A percentile compares a stretch with the other conserved stretches of the same genome.
Conservation (phyloP, 2,797 vertebrate species). For the Danio jaintianensis region DNA sequence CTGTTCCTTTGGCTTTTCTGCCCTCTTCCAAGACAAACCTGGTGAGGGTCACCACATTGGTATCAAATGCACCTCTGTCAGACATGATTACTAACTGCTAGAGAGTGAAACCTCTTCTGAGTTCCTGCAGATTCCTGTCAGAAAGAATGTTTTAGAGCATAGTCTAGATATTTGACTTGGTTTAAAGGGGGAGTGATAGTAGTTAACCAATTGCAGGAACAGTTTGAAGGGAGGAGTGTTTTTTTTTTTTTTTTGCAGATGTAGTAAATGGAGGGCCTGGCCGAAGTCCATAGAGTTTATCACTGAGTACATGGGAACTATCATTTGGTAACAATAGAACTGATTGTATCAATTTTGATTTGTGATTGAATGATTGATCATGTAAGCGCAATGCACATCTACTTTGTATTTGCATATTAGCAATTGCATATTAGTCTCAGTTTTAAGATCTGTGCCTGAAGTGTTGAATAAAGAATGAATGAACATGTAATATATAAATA, state of each 20-base stretch:
- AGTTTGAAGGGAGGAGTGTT: slow-evolving; percentile 14
- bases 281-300: slow-evolving; percentile 34
- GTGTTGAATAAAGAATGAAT: not conserved
- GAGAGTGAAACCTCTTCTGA: not conserved
- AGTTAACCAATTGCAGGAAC: slow-evolving; percentile 26
- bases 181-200: slow-evolving; percentile 36
- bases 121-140: not conserved
- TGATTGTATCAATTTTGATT: slow-evolving; percentile 24
- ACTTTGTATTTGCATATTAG: not conserved
- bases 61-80: slow-evolving; percentile 87
- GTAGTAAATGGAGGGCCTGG: slow-evolving; percentile 8
- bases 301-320: not conserved
- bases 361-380: not conserved
- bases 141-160: slow-evolving; percentile 9
- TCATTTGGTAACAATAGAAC: not conserved
- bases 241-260: slow-evolving; percentile 20
- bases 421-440: not conserved
- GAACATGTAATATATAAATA: not conserved
- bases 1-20: slow-evolving; percentile 85
- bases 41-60: slow-evolving; percentile 91
- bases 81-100: slow-evolving; percentile 78
- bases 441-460: slow-evolving; percentile 6
- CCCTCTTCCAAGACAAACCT: slow-evolving; percentile 93
- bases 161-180: slow-evolving; percentile 31
- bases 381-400: not conserved